phyloP scores from a whole-genome alignment of 2,888 invertebrate genomes.

The Meteorus cinctellus region DNA sequence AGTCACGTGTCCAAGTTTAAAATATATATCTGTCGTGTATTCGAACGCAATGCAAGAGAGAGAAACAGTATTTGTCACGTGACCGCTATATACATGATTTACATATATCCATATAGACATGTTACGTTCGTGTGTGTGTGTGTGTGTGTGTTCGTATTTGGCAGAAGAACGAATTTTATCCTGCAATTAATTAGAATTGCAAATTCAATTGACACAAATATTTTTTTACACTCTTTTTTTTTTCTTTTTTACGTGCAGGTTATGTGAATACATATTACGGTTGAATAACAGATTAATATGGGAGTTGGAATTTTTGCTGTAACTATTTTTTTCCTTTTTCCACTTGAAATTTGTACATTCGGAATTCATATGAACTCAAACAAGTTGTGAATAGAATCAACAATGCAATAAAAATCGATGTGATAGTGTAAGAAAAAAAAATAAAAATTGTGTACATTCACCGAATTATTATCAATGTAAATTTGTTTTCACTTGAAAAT shows the following conservation, averaged over 20 bases:
- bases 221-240: neutral
- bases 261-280: neutral
- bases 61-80: neutral
- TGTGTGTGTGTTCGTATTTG: neutral
- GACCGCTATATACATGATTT: neutral
- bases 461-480: too few species aligned
- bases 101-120: neutral
- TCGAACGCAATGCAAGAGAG: neutral
- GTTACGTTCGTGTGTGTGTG: neutral
- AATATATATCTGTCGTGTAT: conserved; percentile 5
- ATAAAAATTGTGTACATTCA: too few species aligned
- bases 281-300: too few species aligned
- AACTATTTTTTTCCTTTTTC: neutral
- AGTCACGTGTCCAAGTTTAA: neutral
- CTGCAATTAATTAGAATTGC: conserved; percentile 25
- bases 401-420: too few species aligned
- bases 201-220: conserved; percentile 25
- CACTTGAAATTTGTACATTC: neutral
- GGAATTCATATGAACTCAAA: too few species aligned
- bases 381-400: too few species aligned
- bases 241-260: neutral
- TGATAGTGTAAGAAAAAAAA: too few species aligned
- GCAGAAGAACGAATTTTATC: neutral
- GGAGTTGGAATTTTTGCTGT: too few species aligned
- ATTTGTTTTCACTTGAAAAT: too few species aligned